These are phyloP conservation scores for Amiota mariae DNA, from an alignment of 2,888 invertebrate genomes.

Conservation along the genomic window DNA sequence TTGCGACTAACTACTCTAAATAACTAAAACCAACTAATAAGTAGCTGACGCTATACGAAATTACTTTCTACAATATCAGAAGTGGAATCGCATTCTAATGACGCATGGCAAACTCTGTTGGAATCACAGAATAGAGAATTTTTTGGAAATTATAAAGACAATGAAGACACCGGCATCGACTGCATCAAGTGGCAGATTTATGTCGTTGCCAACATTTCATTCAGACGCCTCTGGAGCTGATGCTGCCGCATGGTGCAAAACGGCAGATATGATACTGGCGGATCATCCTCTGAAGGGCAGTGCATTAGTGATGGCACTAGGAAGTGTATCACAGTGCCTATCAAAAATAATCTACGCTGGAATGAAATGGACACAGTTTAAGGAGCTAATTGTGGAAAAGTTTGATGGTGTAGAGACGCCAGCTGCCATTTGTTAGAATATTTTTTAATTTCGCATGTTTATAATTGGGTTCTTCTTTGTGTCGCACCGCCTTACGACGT, in stretches of 20 bases:
- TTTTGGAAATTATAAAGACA: too few species aligned
- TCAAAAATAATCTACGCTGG: slow-evolving; percentile 15
- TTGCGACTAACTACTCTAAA: too few species aligned
- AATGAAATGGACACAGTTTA: slow-evolving; percentile 14
- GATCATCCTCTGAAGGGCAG: background rate
- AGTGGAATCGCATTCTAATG: background rate
- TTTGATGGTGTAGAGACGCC: slow-evolving; percentile 4
- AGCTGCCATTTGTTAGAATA: slow-evolving; percentile 10
- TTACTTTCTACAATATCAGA: background rate
- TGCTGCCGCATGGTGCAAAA: slow-evolving; percentile 15
- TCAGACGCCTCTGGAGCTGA: slow-evolving; percentile 4
- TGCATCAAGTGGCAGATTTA: too few species aligned
- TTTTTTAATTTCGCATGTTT: too few species aligned
- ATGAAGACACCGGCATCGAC: too few species aligned
- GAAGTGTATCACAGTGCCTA: slow-evolving; percentile 13
- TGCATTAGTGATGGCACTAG: background rate
- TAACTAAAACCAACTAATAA: too few species aligned
- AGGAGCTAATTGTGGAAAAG: background rate
- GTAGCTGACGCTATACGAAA: background rate
- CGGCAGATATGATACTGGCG: background rate
- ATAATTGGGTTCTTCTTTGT: too few species aligned
- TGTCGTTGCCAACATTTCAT: slow-evolving; percentile 19
- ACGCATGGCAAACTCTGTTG: too few species aligned
- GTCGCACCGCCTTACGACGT: too few species aligned
- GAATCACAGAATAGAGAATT: too few species aligned